A percentile compares a stretch with the other conserved stretches of the same genome.
Conservation (phyloP, 2,113 vertebrate genomes). For the Chitala chitala region DNA sequence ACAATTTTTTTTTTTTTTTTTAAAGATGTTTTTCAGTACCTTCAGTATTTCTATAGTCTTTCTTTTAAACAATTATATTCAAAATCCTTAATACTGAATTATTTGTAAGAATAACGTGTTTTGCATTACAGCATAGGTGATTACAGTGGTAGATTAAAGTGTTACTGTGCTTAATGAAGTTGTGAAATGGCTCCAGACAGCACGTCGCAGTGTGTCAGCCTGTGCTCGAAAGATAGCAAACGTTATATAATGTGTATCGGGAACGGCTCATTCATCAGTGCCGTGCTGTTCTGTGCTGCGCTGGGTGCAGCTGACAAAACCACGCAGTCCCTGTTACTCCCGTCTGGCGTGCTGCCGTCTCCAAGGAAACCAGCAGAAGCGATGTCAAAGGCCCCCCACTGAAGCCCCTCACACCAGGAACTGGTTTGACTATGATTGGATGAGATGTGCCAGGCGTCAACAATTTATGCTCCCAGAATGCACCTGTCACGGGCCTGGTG, state of each 20-base stretch:
- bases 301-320: background rate
- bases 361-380: conserved; percentile 2
- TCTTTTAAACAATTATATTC: too few relatives aligned
- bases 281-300: background rate
- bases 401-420: conserved; percentile 48
- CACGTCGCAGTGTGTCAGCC: background rate
- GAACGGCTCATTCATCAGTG: background rate
- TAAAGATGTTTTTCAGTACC: too few relatives aligned
- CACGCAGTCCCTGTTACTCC: background rate
- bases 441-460: conserved; percentile 8
- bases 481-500: background rate
- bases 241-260: background rate
- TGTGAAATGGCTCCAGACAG: background rate
- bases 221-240: background rate
- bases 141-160: too few relatives aligned
- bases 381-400: conserved; percentile 36
- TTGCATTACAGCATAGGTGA: too few relatives aligned
- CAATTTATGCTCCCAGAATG: conserved; percentile 20
- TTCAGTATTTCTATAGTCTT: too few relatives aligned
- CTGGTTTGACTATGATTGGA: conserved; percentile 43
- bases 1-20: too few relatives aligned
- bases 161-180: too few relatives aligned
- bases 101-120: too few relatives aligned
- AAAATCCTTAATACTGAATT: too few relatives aligned
- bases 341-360: conserved; percentile 1